Evolutionary conservation across 1,140 invertebrate species (phyloP), one percentile per base, ranked within the genome.

Genomic region (Venustaconcha ellipsiformis): DNA sequence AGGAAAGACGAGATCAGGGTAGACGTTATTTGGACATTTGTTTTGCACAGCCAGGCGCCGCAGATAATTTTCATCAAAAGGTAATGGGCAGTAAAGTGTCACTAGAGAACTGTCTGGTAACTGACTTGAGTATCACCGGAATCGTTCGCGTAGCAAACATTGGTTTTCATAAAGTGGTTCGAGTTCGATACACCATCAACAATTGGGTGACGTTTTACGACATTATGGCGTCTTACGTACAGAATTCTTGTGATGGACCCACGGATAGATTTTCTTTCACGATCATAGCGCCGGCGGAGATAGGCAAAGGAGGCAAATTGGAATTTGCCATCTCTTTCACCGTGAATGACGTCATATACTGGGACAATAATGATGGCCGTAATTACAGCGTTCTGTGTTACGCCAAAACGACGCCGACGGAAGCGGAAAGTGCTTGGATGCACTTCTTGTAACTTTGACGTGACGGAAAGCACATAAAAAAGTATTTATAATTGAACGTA

Each of bases 201-300:
- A 92, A 93, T 26, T 99, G 97, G 97, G 92, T 92, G 72, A 95
- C 93, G 55, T 95, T 93, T 88, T 93, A 93, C 55, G 97, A 99
- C 81, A 90, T 96, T 57, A 83, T 82, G 8, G 91, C 96, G 0
- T 93, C 92, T 11, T 98, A 98, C 87, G 93, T 97, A 57, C 92
- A 93, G 59, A 95, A 95, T 81, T 97, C 96, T 0, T 96, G 95
- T 89, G 96, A 98, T 84, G 96, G 96, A 2, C 95, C 96, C 80
- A 96, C 96, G 17, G 97, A 99, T 87, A 87, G 90, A 62, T 93
- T 93, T 86, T 94, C 94, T 76, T 98, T 98, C 86, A 92, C 93
- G 14, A 95, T 98, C 82, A 87, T 93, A 48, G 79, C 90, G 14
- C 88, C 88, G n/a, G 63, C 78, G 0, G 80, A 82, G 58, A 90